A percentile compares a stretch with the other conserved stretches of the same genome.
These are phyloP conservation scores for Marmota monax DNA, from an alignment of 2,113 vertebrate genomes.

Conservation along the genomic window DNA sequence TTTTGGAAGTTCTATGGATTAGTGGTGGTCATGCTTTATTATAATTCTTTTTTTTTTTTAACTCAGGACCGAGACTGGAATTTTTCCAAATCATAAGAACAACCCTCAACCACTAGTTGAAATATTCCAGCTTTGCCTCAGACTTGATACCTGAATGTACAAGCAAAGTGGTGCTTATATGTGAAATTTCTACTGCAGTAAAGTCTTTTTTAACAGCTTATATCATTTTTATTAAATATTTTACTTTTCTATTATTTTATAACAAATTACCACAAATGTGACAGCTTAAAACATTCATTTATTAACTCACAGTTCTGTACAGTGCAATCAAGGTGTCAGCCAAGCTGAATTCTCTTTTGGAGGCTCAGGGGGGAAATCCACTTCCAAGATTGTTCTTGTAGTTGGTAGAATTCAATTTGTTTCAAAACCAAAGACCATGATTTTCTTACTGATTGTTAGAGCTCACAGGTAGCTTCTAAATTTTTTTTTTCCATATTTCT, in stretches of 20 bases:
- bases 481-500: background rate
- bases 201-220: background rate
- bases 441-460: background rate
- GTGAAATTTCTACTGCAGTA: background rate
- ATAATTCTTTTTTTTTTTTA: background rate
- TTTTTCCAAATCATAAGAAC: background rate
- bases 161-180: background rate
- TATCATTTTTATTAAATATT: background rate
- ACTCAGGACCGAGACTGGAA: background rate
- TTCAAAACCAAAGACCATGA: background rate
- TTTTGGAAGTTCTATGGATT: background rate
- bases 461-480: background rate
- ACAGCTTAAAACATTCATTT: slow-evolving; percentile 5
- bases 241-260: background rate
- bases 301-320: background rate
- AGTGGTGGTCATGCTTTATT: background rate
- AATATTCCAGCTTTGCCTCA: background rate
- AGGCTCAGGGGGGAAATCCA: background rate
- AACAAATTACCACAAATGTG: slow-evolving; percentile 27
- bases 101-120: background rate
- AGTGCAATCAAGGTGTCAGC: background rate
- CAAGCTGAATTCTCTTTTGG: background rate
- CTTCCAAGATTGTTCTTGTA: slow-evolving; percentile 31
- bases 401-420: slow-evolving; percentile 23
- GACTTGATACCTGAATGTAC: background rate